Base-by-base conservation (phyloP, 2,888 invertebrate genomes). In the Lapara coniferarum region DNA sequence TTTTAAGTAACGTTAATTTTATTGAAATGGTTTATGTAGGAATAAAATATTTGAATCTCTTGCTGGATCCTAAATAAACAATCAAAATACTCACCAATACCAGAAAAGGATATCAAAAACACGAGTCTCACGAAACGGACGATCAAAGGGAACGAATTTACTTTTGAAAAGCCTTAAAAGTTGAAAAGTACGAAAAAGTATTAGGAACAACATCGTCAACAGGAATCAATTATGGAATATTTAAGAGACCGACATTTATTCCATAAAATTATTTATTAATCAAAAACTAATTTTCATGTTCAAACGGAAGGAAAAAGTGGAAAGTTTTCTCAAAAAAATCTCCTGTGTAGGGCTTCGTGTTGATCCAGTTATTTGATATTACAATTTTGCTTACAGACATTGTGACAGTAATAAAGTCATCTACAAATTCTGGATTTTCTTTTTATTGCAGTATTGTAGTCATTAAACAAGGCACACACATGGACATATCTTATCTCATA, bases 101-200 rank as follows among this genome's bases (percentile, higher is more conserved):
- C 63, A 63, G 55, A 19, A 56, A 49, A 49, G 13, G 10, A 16
- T 16, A 46, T 63, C 25, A 63, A 63, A 63, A 63, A 46, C 16
- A 16, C 12, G 19, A 63, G 16, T 16, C 46, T 19, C 14, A 19
- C 49, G n/a, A 63, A 46, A 49, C 49, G 63, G 49, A 49, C 63
- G 63, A 63, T 63, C 63, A 63, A 63, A 63, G 63, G 12, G 19
- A 63, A 63, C 19, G 44, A 59, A 16, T 49, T 63, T 12, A 46
- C 46, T 63, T 63, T 63, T 63, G 46, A 63, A 49, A 63, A 63
- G 46, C 6, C 49, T 63, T 46, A 59, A 63, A 63, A 63, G 49
- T 46, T 49, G 19, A 19, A 49, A 63, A 46, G 63, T 63, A 46
- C 63, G 63, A 19, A 49, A 63, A 63, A 63, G 63, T 63, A 49